Evolutionary conservation across 2,888 invertebrate species (phyloP).

Genomic region (Thyatira batis): DNA sequence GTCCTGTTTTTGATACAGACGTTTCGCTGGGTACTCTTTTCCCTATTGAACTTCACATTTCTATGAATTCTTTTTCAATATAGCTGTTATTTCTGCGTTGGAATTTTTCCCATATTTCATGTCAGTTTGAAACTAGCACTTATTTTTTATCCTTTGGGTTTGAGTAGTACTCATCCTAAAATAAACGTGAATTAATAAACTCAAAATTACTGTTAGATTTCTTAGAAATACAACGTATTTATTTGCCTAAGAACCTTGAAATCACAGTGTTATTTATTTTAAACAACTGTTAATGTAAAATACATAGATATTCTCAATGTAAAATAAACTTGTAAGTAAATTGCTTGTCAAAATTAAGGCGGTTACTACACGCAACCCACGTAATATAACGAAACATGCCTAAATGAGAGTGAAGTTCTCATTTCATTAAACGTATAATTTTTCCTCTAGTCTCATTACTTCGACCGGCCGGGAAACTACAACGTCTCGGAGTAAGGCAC

Average conservation of each 20-base stretch:
- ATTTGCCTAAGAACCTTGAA: background rate
- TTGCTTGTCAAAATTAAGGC: background rate
- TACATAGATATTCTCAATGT: too few relatives aligned
- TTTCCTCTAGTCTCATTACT: conserved; percentile 67
- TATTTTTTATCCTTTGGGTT: background rate
- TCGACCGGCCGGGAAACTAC: conserved; percentile 39
- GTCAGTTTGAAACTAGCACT: background rate
- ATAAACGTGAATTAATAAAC: background rate
- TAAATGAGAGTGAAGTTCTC: conserved; percentile 43
- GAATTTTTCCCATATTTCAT: background rate
- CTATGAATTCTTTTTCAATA: background rate
- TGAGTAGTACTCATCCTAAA: background rate
- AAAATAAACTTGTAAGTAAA: background rate
- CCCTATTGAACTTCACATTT: background rate
- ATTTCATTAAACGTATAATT: conserved; percentile 70
- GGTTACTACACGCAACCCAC: background rate
- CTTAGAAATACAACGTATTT: background rate
- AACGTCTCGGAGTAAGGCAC: conserved; percentile 48
- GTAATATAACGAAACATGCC: conserved; percentile 8
- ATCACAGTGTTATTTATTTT: background rate
- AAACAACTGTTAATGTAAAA: too few relatives aligned
- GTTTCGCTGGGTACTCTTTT: conserved; percentile 9
- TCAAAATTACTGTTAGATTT: background rate
- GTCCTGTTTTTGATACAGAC: conserved; percentile 23
- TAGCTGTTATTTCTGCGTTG: background rate